Percentiles rank a stretch among this genome's conserved stretches.
phyloP scores from a whole-genome alignment of 2,888 invertebrate species.

The Caradrina clavipalpis region DNA sequence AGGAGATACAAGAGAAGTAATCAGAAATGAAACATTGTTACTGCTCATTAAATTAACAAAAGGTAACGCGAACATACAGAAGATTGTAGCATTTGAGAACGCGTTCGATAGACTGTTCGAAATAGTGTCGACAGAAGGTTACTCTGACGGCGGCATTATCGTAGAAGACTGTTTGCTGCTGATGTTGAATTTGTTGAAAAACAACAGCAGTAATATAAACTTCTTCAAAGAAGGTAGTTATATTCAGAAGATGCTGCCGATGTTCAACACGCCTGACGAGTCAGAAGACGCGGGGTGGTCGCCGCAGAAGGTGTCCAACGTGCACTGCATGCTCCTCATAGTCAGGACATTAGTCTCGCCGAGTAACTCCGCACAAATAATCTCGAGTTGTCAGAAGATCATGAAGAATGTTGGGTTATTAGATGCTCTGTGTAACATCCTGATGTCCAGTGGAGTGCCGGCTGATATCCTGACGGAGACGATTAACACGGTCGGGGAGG shows the following conservation, averaged over 20 bases:
- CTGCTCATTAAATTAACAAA: slow-evolving; percentile 97
- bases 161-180: slow-evolving; percentile 99
- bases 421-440: slow-evolving; percentile 94
- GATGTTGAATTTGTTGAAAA: slow-evolving; percentile 97
- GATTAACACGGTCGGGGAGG: slow-evolving; percentile 98
- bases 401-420: slow-evolving; percentile 95
- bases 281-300: slow-evolving; percentile 95
- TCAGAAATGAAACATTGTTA: slow-evolving; percentile 98
- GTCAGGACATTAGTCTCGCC: slow-evolving; percentile 98
- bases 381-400: slow-evolving; percentile 95
- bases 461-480: slow-evolving; percentile 99
- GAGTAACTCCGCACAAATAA: slow-evolving; percentile 96
- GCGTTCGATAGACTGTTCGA: slow-evolving; percentile 98
- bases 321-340: slow-evolving; percentile 97
- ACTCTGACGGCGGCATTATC: slow-evolving; percentile 98
- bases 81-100: slow-evolving; percentile 99
- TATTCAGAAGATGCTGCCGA: slow-evolving; percentile 96
- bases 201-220: slow-evolving; percentile 99
- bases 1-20: slow-evolving; percentile 98
- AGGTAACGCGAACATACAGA: slow-evolving; percentile 99
- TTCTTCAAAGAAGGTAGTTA: slow-evolving; percentile 99
- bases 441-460: slow-evolving; percentile 99
- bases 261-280: slow-evolving; percentile 95
- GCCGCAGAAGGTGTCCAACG: slow-evolving; percentile 98
- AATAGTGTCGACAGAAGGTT: slow-evolving; percentile 97